phyloP scores from a whole-genome alignment of 2,113 vertebrate species.

The Mixornis gularis region DNA sequence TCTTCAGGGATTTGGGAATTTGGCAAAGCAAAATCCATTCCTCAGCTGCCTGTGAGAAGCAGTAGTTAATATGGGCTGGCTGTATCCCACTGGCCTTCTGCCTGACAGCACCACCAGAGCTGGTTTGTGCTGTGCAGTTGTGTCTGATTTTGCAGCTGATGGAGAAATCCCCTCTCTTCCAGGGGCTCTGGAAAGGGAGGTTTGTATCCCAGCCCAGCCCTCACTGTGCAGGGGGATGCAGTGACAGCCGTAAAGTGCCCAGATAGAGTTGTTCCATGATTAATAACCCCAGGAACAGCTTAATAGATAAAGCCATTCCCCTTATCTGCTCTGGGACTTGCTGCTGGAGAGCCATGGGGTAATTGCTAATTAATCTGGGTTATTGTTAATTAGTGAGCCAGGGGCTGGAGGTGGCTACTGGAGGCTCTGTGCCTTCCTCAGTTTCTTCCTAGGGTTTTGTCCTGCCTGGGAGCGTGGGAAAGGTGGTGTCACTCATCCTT shows the following conservation, averaged over 20 bases:
- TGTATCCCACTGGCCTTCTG: background rate
- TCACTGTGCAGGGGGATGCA: rapidly evolving
- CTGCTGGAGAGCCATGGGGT: background rate
- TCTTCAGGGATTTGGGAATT: background rate
- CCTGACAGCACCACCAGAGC: background rate
- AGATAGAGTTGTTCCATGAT: background rate
- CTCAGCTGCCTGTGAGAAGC: background rate
- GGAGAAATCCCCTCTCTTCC: background rate
- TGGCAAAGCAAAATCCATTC: background rate
- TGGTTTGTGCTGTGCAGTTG: too few species aligned
- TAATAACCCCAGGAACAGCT: background rate
- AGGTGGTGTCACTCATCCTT: background rate
- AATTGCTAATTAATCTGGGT: background rate
- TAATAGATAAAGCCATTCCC: background rate
- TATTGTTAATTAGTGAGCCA: background rate
- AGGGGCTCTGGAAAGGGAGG: background rate
- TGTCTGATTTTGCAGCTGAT: background rate
- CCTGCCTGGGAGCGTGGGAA: background rate
- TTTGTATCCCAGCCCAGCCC: background rate
- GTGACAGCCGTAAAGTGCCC: background rate
- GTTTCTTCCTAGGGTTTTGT: background rate
- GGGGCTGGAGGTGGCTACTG: background rate
- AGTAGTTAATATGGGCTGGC: background rate
- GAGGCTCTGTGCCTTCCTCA: background rate
- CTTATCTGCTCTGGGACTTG: background rate